Conservation (phyloP, 2,797 vertebrate genomes). For the Neostethus bicornis region DNA sequence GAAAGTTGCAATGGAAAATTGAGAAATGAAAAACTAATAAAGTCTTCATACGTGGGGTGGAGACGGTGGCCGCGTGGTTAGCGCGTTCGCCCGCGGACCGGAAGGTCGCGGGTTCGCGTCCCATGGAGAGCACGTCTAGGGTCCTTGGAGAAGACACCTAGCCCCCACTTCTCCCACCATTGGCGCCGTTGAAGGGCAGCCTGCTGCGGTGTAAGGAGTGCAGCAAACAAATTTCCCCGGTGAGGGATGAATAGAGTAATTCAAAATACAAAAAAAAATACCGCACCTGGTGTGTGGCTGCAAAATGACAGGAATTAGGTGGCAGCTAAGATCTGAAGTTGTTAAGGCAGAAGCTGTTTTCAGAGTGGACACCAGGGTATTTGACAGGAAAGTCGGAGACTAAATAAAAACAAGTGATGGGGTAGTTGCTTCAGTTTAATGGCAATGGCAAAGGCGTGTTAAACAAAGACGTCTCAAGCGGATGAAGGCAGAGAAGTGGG, state of each 20-base stretch:
- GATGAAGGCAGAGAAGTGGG: slow-evolving; percentile 24
- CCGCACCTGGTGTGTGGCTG: slow-evolving; percentile 37
- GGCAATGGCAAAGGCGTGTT: slow-evolving; percentile 42
- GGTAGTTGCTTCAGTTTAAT: slow-evolving; percentile 43
- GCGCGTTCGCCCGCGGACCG: too few relatives aligned
- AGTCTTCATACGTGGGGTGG: too few relatives aligned
- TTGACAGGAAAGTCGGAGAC: slow-evolving; percentile 47
- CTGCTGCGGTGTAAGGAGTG: too few relatives aligned
- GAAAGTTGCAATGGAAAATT: slow-evolving; percentile 1
- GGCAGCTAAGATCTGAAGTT: slow-evolving; percentile 33
- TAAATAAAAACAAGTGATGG: slow-evolving; percentile 61
- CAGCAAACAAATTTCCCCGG: too few relatives aligned
- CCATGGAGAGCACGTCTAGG: too few relatives aligned
- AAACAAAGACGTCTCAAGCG: slow-evolving; percentile 70
- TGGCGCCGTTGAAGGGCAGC: too few relatives aligned
- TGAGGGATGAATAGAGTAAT: too few relatives aligned
- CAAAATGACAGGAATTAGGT: slow-evolving; percentile 39
- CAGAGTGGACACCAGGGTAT: slow-evolving; percentile 34
- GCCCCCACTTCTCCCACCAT: too few relatives aligned
- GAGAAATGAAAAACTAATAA: slow-evolving; percentile 40
- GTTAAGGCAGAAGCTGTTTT: slow-evolving; percentile 31
- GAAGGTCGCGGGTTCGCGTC: too few relatives aligned
- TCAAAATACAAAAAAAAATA: too few relatives aligned
- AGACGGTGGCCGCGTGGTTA: too few relatives aligned
- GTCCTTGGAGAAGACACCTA: too few relatives aligned